These are phyloP conservation scores for Lysandra bellargus DNA, from an alignment of 2,888 invertebrate genomes.

Conservation along the genomic window DNA sequence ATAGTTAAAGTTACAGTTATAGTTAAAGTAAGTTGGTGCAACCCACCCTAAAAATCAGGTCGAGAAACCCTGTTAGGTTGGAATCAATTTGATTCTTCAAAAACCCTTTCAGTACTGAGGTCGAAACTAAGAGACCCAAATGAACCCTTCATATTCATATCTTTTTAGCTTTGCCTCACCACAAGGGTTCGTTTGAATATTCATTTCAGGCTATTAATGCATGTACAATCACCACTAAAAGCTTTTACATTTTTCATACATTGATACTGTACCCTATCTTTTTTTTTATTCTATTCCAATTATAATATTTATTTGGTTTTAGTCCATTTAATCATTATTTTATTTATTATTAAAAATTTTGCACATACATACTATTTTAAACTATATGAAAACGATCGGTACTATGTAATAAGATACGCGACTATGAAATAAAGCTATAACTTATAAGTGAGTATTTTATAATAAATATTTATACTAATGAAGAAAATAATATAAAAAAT, in stretches of 20 bases:
- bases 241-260: neutral
- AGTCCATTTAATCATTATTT: too few relatives aligned
- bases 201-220: constrained; percentile 26
- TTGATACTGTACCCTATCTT: neutral
- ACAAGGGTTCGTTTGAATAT: constrained; percentile 22
- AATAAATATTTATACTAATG: too few relatives aligned
- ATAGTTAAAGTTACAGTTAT: too few relatives aligned
- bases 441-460: too few relatives aligned
- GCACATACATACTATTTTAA: too few relatives aligned
- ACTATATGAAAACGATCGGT: too few relatives aligned
- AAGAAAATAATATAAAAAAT: too few relatives aligned
- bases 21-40: too few relatives aligned
- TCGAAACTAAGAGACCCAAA: constrained; percentile 2
- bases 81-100: constrained; percentile 4
- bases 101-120: constrained; percentile 8
- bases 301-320: too few relatives aligned
- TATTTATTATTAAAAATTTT: neutral
- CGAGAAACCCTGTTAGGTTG: neutral
- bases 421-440: too few relatives aligned
- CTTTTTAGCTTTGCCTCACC: constrained; percentile 19
- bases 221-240: constrained; percentile 18
- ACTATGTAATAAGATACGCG: too few relatives aligned
- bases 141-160: constrained; percentile 26
- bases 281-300: neutral
- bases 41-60: neutral